A percentile compares a stretch with the other conserved stretches of the same genome.
Conservation (phyloP, 2,888 invertebrate genomes). For the Pycnomerus fuliginosus region DNA sequence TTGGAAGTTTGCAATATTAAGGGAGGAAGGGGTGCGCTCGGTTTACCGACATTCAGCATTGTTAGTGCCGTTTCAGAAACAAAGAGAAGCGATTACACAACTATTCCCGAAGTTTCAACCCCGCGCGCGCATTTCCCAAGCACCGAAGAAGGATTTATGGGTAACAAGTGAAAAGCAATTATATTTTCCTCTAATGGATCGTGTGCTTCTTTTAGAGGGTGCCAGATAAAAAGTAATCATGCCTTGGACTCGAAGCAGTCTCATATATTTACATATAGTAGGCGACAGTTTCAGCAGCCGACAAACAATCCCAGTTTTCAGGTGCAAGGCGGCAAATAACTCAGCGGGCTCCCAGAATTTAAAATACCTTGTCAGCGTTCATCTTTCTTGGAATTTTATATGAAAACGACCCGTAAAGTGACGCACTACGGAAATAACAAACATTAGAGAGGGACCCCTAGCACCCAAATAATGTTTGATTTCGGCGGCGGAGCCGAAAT, state of each 20-base stretch:
- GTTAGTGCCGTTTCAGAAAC: slow-evolving; percentile 23
- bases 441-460: too few species aligned
- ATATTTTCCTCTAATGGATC: slow-evolving; percentile 32
- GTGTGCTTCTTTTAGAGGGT: slow-evolving; percentile 19
- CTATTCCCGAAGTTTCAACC: slow-evolving; percentile 27
- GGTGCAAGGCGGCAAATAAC: slow-evolving; percentile 28
- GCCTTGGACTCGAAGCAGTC: slow-evolving; percentile 18
- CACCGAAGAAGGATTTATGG: slow-evolving; percentile 30
- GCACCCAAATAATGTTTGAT: too few species aligned
- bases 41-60: slow-evolving; percentile 20
- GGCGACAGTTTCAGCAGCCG: slow-evolving; percentile 22
- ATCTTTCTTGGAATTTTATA: slow-evolving; percentile 32
- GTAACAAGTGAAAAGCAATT: slow-evolving; percentile 33
- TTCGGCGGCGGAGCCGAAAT: too few species aligned
- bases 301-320: slow-evolving; percentile 28
- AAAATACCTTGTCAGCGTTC: slow-evolving; percentile 33
- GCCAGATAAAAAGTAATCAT: slow-evolving; percentile 18
- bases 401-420: too few species aligned
- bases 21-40: slow-evolving; percentile 12
- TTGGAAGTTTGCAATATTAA: slow-evolving; percentile 15
- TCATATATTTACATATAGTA: slow-evolving; percentile 20
- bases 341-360: slow-evolving; percentile 28
- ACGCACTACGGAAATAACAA: too few species aligned
- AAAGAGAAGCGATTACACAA: slow-evolving; percentile 26
- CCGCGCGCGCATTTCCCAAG: slow-evolving; percentile 16